phyloP scores from a whole-genome alignment of 2,888 invertebrate genomes.

The Caenorhabditis angaria region DNA sequence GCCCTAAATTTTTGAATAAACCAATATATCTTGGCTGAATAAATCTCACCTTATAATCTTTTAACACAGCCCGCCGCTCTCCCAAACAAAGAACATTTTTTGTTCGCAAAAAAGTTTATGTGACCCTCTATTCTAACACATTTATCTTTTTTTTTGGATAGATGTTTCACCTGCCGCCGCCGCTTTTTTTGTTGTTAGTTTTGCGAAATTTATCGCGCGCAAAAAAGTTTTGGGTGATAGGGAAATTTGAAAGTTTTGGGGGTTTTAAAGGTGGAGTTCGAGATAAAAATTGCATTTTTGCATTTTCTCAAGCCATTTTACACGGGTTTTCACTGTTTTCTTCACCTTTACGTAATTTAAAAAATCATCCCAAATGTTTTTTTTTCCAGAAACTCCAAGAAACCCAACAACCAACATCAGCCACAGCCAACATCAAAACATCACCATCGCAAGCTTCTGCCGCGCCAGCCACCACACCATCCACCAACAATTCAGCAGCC shows the following conservation, averaged over 20 bases:
- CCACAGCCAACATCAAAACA: background rate
- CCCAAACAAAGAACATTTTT: constrained; percentile 11
- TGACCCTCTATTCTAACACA: constrained; percentile 1
- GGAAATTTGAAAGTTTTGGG: no score
- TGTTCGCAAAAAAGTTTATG: constrained; percentile 8
- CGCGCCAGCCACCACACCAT: background rate
- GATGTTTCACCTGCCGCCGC: no score
- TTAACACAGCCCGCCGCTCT: background rate
- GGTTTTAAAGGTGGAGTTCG: no score
- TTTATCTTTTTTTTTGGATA: no score
- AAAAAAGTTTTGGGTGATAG: no score
- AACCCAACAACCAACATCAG: background rate
- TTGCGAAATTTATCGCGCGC: no score
- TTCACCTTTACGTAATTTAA: no score
- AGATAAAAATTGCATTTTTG: no score
- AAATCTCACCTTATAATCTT: constrained; percentile 6
- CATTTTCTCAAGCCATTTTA: no score
- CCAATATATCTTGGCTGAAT: background rate
- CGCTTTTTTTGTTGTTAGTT: background rate
- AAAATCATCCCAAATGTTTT: background rate
- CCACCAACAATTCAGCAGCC: background rate
- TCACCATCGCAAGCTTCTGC: no score
- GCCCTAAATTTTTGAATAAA: background rate
- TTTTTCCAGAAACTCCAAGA: constrained; percentile 7
- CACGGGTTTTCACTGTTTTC: no score